Evolutionary conservation across 2,797 vertebrate species (phyloP).

Genomic region (Lophotriccus pileatus): DNA sequence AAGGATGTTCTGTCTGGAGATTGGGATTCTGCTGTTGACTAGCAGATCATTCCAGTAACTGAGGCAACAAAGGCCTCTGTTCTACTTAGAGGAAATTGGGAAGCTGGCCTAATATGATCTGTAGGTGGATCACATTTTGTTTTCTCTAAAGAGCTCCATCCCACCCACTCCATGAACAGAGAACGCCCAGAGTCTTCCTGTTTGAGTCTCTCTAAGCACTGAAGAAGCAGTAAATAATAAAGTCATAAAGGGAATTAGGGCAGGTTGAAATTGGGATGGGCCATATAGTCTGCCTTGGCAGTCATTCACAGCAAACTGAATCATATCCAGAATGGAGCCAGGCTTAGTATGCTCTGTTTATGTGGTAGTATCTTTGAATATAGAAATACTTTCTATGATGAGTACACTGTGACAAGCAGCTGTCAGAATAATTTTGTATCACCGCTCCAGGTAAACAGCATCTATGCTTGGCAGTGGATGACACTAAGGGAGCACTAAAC

Average conservation of each 20-base stretch:
- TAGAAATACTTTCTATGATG: conserved; percentile 3
- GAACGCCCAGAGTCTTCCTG: conserved; percentile 55
- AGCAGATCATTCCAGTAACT: conserved; percentile 23
- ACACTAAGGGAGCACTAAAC: not conserved
- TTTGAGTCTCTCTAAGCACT: conserved; percentile 49
- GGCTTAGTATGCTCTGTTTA: conserved; percentile 7
- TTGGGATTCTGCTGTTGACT: conserved; percentile 36
- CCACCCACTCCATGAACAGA: conserved; percentile 49
- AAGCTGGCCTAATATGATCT: conserved; percentile 19
- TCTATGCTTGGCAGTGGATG: not conserved
- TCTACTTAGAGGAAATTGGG: conserved; percentile 31
- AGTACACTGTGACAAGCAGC: not conserved
- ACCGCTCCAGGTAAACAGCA: not conserved
- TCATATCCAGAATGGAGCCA: conserved; percentile 23
- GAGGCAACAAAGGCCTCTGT: conserved; percentile 41
- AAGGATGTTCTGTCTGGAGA: not conserved
- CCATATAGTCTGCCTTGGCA: conserved; percentile 30
- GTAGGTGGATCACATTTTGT: conserved; percentile 48
- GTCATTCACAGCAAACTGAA: conserved; percentile 29
- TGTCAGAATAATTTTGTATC: not conserved
- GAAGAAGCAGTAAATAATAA: conserved; percentile 50
- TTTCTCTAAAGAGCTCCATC: conserved; percentile 50
- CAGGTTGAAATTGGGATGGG: conserved; percentile 41
- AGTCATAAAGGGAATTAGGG: conserved; percentile 53
- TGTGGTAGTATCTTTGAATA: not conserved